Evolutionary conservation across 2,797 vertebrate genomes (phyloP).

Genomic region (Chelidonichthys spinosus): DNA sequence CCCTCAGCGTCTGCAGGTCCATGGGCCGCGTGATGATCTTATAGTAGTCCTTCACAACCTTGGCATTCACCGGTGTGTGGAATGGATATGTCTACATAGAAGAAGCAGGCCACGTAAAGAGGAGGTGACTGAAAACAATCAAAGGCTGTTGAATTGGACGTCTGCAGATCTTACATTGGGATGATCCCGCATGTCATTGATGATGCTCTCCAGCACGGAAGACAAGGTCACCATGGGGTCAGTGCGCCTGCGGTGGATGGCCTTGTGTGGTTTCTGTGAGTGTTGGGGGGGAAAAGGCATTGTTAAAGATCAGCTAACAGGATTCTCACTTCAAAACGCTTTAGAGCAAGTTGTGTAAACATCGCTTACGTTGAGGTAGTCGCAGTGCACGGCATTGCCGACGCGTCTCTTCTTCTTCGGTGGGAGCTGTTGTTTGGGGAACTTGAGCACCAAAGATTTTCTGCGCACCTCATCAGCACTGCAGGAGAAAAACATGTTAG

Average conservation of each 20-base stretch:
- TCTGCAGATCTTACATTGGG: slow-evolving; percentile 87
- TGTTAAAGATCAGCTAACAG: background rate
- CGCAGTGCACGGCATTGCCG: slow-evolving; percentile 95
- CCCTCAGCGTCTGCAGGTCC: slow-evolving; percentile 97
- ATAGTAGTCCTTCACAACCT: slow-evolving; percentile 99
- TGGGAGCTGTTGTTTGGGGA: slow-evolving; percentile 98
- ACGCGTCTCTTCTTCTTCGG: slow-evolving; percentile 97
- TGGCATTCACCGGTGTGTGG: slow-evolving; percentile 96
- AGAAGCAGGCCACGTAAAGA: background rate
- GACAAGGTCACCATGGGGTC: slow-evolving; percentile 99
- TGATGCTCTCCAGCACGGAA: slow-evolving; percentile 96
- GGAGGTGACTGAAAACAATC: background rate
- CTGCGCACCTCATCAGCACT: slow-evolving; percentile 98
- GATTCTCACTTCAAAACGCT: background rate
- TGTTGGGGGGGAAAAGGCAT: background rate
- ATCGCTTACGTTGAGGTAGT: slow-evolving; percentile 94
- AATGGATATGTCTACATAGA: slow-evolving; percentile 93
- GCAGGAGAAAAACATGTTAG: slow-evolving; percentile 20
- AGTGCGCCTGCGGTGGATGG: slow-evolving; percentile 95
- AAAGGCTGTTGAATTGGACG: background rate
- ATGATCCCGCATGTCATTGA: slow-evolving; percentile 97
- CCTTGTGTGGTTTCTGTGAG: slow-evolving; percentile 94
- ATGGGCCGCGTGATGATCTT: slow-evolving; percentile 97
- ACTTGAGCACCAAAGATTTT: slow-evolving; percentile 97
- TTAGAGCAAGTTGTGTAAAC: background rate